These are phyloP conservation scores for Agrotis segetum DNA, from an alignment of 2,888 invertebrate species.

Conservation along the genomic window DNA sequence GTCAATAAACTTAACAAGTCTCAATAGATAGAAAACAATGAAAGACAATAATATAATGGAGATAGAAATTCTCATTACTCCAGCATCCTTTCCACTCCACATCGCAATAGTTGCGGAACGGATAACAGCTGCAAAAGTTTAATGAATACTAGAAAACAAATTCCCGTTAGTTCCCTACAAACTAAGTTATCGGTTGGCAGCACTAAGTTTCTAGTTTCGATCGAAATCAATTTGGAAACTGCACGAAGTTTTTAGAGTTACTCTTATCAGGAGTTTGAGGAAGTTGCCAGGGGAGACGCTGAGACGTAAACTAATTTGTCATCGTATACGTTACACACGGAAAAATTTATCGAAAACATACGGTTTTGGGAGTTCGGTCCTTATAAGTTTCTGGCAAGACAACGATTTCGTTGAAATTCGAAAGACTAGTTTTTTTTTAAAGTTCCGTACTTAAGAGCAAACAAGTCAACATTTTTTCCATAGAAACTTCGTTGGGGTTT, in stretches of 20 bases:
- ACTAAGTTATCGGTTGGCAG: constrained; percentile 74
- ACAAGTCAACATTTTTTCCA: no score
- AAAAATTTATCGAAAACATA: constrained; percentile 47
- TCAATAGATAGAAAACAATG: constrained; percentile 38
- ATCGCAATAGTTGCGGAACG: constrained; percentile 36
- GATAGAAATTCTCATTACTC: constrained; percentile 50
- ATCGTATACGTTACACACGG: constrained; percentile 54
- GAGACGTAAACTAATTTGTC: constrained; percentile 64
- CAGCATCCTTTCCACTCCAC: constrained; percentile 38
- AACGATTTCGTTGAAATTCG: constrained; percentile 3
- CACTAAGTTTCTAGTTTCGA: constrained; percentile 75
- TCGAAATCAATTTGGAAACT: constrained; percentile 81
- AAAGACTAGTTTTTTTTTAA: not conserved
- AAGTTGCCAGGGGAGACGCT: constrained; percentile 49
- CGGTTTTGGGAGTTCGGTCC: constrained; percentile 16
- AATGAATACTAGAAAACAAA: constrained; percentile 69
- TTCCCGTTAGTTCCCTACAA: constrained; percentile 66
- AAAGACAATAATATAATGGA: constrained; percentile 38
- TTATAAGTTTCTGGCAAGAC: not conserved
- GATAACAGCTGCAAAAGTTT: constrained; percentile 62
- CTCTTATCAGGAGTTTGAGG: constrained; percentile 60
- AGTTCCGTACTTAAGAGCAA: no score
- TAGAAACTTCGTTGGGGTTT: no score
- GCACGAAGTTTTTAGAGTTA: constrained; percentile 75
- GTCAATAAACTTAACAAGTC: constrained; percentile 11